Evolutionary conservation across 1,140 invertebrate genomes (phyloP), one percentile per base, ranked within the genome.

Genomic region (Macrostomum lignano): DNA sequence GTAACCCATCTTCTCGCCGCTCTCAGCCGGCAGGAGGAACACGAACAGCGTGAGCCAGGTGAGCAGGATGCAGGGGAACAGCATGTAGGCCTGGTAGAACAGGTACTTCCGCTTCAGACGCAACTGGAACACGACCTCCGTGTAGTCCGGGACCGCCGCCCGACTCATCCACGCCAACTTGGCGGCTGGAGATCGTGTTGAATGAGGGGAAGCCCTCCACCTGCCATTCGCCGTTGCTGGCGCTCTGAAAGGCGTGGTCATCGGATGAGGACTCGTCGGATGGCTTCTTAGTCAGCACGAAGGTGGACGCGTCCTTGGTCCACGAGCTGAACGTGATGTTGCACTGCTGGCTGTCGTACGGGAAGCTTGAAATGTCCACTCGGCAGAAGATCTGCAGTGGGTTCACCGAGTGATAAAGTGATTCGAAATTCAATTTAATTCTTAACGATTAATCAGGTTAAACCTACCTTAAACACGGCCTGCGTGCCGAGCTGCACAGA

Each of bases 151-250:
- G 14, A 28, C 15, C 9, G 15, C 3, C n/a, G n/a, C n/a, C n/a
- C 15, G 26, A 28, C 19, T 28, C 26, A 9, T 28, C 26, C 14
- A 17, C 26, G 4, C 26, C 26, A 9, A 28, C 26, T 7, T 28
- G 26, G 19, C 15, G 19, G 15, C 3, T 3, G 5, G 7, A 3
- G 3, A 5, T 28, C 19, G 26, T 15, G 19, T 28, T 17, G 3
- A 3, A 5, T 7, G 26, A 14, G 19, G 19, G 14, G 3, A 28
- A 9, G 15, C 9, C 9, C 4, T 7, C 19, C 7, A 28, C 26
- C 15, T 28, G 15, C 26, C 26, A 28, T 28, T 28, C 26, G 19
- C 26, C 26, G 19, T 28, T 28, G 9, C 26, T 28, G 5, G 26
- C 15, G 19, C 19, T 28, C 4, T 15, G 14, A 28, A 28, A 28